Conservation (phyloP, 1,140 invertebrate genomes). For the Polyergus mexicanus region DNA sequence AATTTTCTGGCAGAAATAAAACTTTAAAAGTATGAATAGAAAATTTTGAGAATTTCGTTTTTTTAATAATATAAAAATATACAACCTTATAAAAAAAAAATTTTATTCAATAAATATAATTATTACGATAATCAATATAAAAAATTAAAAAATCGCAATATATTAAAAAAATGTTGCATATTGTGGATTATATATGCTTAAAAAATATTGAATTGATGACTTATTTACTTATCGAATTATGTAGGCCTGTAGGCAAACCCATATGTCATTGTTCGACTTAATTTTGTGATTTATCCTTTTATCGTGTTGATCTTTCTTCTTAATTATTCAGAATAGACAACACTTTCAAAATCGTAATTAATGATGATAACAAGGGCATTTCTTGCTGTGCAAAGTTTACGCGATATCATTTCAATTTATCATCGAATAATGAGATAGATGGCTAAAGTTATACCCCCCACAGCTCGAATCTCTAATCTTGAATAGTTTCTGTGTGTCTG, state of each 20-base stretch:
- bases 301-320: neutral
- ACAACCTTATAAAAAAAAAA: too few species aligned
- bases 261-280: neutral
- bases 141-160: too few species aligned
- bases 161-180: too few species aligned
- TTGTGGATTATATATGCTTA: too few species aligned
- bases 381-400: neutral
- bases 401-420: conserved; percentile 16
- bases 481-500: conserved; percentile 1
- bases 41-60: too few species aligned
- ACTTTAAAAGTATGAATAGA: neutral
- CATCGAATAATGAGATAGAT: neutral
- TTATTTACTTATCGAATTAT: neutral
- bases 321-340: neutral
- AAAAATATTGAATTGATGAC: neutral
- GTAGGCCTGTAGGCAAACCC: neutral
- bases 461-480: neutral
- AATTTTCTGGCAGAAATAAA: neutral
- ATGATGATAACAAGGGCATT: neutral
- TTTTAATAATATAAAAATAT: too few species aligned
- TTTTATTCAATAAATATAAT: too few species aligned
- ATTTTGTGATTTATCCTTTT: neutral
- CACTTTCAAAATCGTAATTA: neutral
- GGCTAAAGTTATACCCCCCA: neutral
- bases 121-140: too few species aligned